Percentiles rank a stretch among this genome's conserved stretches.
These are phyloP conservation scores for Lutjanus erythropterus DNA, from an alignment of 2,113 vertebrate species.

Conservation along the genomic window DNA sequence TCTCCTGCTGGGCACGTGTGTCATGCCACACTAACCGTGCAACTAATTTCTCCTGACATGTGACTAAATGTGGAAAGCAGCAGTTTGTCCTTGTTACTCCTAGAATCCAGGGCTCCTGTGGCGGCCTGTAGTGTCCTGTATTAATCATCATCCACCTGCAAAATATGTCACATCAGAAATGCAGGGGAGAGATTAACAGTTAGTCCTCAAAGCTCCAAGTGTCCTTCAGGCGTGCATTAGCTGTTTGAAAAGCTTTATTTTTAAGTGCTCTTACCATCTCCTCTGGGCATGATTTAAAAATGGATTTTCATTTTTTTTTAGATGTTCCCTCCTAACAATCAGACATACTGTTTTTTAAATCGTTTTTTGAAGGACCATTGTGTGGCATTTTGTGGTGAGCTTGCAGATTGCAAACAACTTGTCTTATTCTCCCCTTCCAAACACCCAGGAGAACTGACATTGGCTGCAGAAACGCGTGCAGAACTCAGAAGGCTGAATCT, in stretches of 20 bases:
- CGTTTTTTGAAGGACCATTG: no score
- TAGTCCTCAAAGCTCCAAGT: conserved; percentile 13
- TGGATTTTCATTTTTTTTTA: neutral
- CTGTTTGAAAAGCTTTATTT: conserved; percentile 36
- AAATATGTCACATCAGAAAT: conserved; percentile 15
- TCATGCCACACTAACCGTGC: conserved; percentile 14
- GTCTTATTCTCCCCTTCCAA: no score
- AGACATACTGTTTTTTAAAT: neutral
- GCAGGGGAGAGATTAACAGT: conserved; percentile 6
- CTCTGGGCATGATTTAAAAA: conserved; percentile 14
- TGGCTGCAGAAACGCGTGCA: no score
- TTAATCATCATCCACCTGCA: conserved; percentile 24
- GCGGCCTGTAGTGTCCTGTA: neutral
- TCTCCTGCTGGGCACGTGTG: conserved; percentile 30
- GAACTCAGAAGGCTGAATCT: no score
- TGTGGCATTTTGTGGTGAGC: no score
- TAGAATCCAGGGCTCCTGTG: conserved; percentile 8
- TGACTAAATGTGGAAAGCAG: conserved; percentile 9
- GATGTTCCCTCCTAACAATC: neutral
- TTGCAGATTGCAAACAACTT: no score
- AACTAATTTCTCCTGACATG: conserved; percentile 24
- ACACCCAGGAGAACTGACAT: no score
- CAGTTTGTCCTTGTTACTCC: conserved; percentile 26
- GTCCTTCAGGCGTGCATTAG: conserved; percentile 12
- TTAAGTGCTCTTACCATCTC: conserved; percentile 11